A percentile compares a stretch with the other conserved stretches of the same genome.
phyloP scores from a whole-genome alignment of 2,888 invertebrate genomes.

The Nineta flava region DNA sequence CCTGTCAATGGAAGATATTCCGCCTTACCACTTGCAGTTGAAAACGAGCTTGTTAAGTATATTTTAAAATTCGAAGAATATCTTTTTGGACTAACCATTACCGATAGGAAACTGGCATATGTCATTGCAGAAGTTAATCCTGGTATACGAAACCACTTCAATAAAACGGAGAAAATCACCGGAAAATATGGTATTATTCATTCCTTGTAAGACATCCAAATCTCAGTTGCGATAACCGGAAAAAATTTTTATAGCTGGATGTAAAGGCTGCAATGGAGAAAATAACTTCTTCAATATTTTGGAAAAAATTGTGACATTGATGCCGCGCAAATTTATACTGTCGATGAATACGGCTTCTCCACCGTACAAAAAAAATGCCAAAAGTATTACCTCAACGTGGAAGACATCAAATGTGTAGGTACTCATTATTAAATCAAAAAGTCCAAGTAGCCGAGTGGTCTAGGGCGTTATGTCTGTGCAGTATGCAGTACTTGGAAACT shows the following conservation, averaged over 20 bases:
- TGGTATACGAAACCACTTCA: slow-evolving; percentile 8
- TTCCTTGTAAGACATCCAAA: slow-evolving; percentile 6
- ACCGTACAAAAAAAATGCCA: slow-evolving; percentile 9
- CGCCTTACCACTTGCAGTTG: neutral
- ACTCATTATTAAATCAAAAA: too few species aligned
- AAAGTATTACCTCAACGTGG: slow-evolving; percentile 10
- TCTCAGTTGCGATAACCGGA: slow-evolving; percentile 4
- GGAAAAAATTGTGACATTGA: slow-evolving; percentile 6
- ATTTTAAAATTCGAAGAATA: neutral
- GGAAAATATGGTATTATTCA: slow-evolving; percentile 10
- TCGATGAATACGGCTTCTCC: slow-evolving; percentile 11
- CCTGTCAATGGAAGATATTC: neutral
- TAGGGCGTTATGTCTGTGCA: too few species aligned
- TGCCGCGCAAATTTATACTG: slow-evolving; percentile 9
- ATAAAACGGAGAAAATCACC: slow-evolving; percentile 8
- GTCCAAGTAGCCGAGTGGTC: too few species aligned
- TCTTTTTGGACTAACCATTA: slow-evolving; percentile 5
- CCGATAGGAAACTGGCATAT: slow-evolving; percentile 10
- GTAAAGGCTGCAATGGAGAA: slow-evolving; percentile 10
- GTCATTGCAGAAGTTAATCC: slow-evolving; percentile 8
- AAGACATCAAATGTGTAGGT: slow-evolving; percentile 12
- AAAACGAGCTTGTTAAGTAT: neutral
- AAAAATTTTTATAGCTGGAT: slow-evolving; percentile 5
- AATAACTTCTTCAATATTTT: neutral
- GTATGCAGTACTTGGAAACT: too few species aligned